Evolutionary conservation across 2,888 invertebrate genomes (phyloP).

Genomic region (Heliconius sara): DNA sequence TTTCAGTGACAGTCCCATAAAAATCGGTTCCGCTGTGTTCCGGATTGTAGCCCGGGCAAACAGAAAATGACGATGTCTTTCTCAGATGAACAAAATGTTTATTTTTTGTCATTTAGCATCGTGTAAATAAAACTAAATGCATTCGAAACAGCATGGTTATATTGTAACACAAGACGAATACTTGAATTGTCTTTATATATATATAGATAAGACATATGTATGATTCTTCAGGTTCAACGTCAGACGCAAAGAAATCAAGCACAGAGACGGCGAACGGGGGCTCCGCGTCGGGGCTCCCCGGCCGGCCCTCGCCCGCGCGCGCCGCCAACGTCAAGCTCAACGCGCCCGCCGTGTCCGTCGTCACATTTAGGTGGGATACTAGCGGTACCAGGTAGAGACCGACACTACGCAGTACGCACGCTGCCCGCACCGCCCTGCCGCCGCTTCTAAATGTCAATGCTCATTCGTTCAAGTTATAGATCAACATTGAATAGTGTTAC

Average conservation of each 20-base stretch:
- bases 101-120: no score
- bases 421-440: conserved; percentile 37
- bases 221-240: conserved; percentile 41
- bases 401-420: conserved; percentile 69
- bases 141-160: no score
- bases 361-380: conserved; percentile 96
- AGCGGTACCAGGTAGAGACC: conserved; percentile 86
- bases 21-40: no score
- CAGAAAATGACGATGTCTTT: no score
- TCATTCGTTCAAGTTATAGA: no score
- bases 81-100: no score
- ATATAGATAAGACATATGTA: neutral
- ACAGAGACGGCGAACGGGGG: conserved; percentile 61
- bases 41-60: no score
- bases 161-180: no score
- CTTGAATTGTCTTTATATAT: no score
- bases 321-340: conserved; percentile 80
- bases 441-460: neutral
- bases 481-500: no score
- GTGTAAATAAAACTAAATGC: no score
- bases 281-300: conserved; percentile 45
- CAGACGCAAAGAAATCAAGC: conserved; percentile 50
- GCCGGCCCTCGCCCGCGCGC: conserved; percentile 70
- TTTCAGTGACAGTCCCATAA: no score
- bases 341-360: conserved; percentile 93